A percentile compares a stretch with the other conserved stretches of the same genome.
Conservation (phyloP, 2,888 invertebrate species). For the Cyclophora punctaria region DNA sequence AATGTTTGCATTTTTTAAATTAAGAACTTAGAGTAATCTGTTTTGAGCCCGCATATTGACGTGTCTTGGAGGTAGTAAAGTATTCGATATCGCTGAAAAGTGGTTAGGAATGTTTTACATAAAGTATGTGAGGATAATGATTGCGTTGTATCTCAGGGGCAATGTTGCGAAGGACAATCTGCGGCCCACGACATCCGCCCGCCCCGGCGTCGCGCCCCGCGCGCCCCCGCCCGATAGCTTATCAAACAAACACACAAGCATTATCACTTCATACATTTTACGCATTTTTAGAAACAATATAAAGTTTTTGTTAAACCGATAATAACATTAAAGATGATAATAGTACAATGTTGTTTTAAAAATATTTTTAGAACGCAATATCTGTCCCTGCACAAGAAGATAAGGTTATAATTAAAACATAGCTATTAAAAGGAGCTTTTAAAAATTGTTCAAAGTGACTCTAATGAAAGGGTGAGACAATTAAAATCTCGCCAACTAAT, state of each 20-base stretch:
- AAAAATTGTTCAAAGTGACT: constrained; percentile 11
- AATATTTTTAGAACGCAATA: not conserved
- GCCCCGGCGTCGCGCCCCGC: constrained; percentile 19
- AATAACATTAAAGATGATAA: not conserved
- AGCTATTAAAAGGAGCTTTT: too few relatives aligned
- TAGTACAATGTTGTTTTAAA: not conserved
- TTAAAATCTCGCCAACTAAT: constrained; percentile 59
- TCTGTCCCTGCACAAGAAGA: too few relatives aligned
- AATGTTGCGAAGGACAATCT: constrained; percentile 57
- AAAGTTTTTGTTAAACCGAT: not conserved
- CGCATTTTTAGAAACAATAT: not conserved
- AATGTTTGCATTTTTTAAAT: not conserved
- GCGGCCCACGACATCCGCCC: constrained; percentile 57
- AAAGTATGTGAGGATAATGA: too few relatives aligned
- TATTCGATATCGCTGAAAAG: too few relatives aligned
- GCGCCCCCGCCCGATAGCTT: constrained; percentile 41
- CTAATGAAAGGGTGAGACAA: constrained; percentile 27
- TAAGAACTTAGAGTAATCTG: too few relatives aligned
- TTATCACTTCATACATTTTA: constrained; percentile 8
- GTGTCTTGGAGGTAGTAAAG: too few relatives aligned
- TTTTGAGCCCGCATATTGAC: too few relatives aligned
- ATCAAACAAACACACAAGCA: constrained; percentile 31
- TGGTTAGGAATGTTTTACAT: too few relatives aligned
- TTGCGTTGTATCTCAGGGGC: constrained; percentile 38
- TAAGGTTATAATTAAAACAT: too few relatives aligned